phyloP scores from a whole-genome alignment of 2,797 vertebrate species.

The Syndactyla subalaris region DNA sequence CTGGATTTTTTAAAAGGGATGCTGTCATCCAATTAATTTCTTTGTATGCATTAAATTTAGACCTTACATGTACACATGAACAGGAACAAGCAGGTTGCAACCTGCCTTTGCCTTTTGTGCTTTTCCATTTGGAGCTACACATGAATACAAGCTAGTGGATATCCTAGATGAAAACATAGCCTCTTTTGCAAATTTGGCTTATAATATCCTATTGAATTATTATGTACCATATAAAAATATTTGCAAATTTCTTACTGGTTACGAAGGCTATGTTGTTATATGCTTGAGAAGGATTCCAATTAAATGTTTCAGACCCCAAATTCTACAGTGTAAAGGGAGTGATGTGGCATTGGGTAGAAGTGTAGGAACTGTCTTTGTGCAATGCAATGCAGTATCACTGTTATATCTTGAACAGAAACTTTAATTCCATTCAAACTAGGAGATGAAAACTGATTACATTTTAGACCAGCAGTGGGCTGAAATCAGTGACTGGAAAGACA shows the following conservation, averaged over 20 bases:
- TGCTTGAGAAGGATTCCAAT: not conserved
- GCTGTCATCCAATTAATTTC: not conserved
- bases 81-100: not conserved
- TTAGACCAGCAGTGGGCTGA: not conserved
- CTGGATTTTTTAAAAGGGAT: not conserved
- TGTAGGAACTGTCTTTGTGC: not conserved
- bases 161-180: not conserved
- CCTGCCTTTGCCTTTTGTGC: not conserved
- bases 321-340: not conserved
- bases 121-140: not conserved
- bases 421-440: not conserved
- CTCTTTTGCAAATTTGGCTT: not conserved
- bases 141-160: not conserved
- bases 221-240: not conserved
- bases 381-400: not conserved
- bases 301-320: not conserved
- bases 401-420: not conserved
- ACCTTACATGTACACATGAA: rapidly evolving
- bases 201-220: not conserved
- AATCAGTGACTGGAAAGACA: not conserved
- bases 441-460: not conserved
- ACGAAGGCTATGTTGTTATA: not conserved
- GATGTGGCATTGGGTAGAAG: not conserved
- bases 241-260: not conserved
- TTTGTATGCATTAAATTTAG: not conserved